Percentiles rank a stretch among this genome's conserved stretches.
Evolutionary conservation across 2,797 vertebrate species (phyloP).

Genomic region (Enteromius treurensis): DNA sequence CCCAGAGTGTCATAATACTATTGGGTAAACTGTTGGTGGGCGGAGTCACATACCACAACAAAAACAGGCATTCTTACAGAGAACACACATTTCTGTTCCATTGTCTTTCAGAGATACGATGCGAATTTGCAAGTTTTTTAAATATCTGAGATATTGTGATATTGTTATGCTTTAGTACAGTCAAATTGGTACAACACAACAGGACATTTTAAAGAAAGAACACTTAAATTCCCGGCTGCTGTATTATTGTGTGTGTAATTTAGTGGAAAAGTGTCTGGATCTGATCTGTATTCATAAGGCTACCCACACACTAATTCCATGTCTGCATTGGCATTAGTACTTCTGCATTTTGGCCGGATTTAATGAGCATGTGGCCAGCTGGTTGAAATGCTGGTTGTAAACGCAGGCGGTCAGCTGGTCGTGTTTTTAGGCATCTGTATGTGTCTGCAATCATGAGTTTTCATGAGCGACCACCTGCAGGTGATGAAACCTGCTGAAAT

Average conservation of each 20-base stretch:
- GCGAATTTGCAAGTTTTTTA: background rate
- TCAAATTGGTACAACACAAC: background rate
- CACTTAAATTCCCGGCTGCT: background rate
- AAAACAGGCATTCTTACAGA: background rate
- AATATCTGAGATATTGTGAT: background rate
- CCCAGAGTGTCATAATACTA: background rate
- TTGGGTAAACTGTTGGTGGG: background rate
- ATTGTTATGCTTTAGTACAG: background rate
- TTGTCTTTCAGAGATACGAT: background rate
- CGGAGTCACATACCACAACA: background rate
- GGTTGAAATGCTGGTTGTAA: constrained; percentile 23
- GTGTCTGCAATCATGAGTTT: constrained; percentile 35
- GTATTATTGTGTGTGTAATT: background rate
- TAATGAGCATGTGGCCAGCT: constrained; percentile 33
- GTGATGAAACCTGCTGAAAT: constrained; percentile 36
- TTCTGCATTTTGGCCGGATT: background rate
- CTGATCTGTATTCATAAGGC: constrained; percentile 32
- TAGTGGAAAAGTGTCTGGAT: background rate
- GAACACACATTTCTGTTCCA: background rate
- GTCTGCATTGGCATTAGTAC: constrained; percentile 40
- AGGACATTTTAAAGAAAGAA: background rate
- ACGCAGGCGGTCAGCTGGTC: constrained; percentile 13
- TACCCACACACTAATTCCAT: constrained; percentile 40
- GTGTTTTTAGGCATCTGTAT: constrained; percentile 21
- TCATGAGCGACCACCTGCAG: constrained; percentile 40